A percentile compares a stretch with the other conserved stretches of the same genome.
Conservation (phyloP, 2,113 vertebrate species). For the Phalacrocorax carbo region DNA sequence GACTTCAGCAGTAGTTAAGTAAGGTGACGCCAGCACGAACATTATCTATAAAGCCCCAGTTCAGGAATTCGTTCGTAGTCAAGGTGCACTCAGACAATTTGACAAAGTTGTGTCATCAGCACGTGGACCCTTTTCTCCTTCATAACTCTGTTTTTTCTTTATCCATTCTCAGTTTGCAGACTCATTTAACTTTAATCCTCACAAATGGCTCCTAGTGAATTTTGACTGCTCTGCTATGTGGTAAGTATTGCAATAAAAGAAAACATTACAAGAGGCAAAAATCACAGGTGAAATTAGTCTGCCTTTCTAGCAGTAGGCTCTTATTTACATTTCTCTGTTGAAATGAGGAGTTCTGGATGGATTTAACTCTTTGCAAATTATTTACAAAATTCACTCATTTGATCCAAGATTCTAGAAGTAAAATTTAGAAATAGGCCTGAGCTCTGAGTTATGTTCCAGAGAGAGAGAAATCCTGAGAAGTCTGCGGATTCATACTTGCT, state of each 20-base stretch:
- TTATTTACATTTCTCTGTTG: background rate
- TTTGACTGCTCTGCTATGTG: constrained; percentile 99
- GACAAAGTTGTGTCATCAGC: background rate
- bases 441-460: background rate
- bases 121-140: background rate
- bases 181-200: constrained; percentile 96
- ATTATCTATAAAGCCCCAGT: background rate
- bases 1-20: background rate
- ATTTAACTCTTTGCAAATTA: background rate
- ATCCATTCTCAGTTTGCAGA: constrained; percentile 86
- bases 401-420: background rate
- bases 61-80: background rate
- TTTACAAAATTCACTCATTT: background rate
- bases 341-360: background rate
- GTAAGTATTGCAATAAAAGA: constrained; percentile 75
- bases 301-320: background rate
- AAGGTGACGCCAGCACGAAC: background rate
- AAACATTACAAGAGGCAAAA: background rate
- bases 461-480: background rate
- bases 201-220: constrained; percentile 96
- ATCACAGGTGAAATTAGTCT: background rate
- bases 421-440: background rate
- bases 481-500: background rate
- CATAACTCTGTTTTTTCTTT: constrained; percentile 3
- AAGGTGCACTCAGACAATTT: background rate